Percentiles rank a stretch among this genome's conserved stretches.
Evolutionary conservation across 2,888 invertebrate species (phyloP).

Genomic region (Agriopis aurantiaria): DNA sequence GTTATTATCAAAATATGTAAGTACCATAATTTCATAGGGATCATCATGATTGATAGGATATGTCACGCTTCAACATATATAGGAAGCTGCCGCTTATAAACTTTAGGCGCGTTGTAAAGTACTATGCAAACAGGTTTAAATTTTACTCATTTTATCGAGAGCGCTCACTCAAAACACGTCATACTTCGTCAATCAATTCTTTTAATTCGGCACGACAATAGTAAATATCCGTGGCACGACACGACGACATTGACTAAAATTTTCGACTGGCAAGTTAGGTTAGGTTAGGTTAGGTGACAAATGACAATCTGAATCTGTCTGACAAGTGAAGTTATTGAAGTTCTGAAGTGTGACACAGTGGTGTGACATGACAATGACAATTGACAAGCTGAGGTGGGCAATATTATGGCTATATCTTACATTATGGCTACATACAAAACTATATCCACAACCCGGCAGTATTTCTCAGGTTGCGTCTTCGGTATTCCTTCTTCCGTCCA

Average conservation of each 20-base stretch:
- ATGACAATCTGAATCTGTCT: too few species aligned
- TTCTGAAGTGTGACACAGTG: too few species aligned
- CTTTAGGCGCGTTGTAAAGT: not conserved
- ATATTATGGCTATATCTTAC: too few species aligned
- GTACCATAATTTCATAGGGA: constrained; percentile 48
- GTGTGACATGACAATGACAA: too few species aligned
- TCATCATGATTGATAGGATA: constrained; percentile 19
- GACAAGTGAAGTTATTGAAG: too few species aligned
- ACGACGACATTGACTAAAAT: not conserved
- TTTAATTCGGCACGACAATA: not conserved
- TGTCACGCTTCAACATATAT: constrained; percentile 5
- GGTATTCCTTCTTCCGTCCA: too few species aligned
- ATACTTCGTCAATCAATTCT: constrained; percentile 14
- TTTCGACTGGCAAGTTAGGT: not conserved
- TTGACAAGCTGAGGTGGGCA: too few species aligned
- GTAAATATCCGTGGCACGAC: not conserved
- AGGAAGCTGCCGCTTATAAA: not conserved
- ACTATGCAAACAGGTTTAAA: constrained; percentile 18
- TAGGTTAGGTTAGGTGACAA: too few species aligned
- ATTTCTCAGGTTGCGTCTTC: too few species aligned
- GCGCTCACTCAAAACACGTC: constrained; percentile 21
- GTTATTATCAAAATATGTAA: constrained; percentile 41
- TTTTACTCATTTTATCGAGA: constrained; percentile 17
- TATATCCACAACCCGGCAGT: too few species aligned
- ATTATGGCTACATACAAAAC: too few species aligned